Conservation (phyloP, 1,140 invertebrate genomes). For the Anastatus disparis region DNA sequence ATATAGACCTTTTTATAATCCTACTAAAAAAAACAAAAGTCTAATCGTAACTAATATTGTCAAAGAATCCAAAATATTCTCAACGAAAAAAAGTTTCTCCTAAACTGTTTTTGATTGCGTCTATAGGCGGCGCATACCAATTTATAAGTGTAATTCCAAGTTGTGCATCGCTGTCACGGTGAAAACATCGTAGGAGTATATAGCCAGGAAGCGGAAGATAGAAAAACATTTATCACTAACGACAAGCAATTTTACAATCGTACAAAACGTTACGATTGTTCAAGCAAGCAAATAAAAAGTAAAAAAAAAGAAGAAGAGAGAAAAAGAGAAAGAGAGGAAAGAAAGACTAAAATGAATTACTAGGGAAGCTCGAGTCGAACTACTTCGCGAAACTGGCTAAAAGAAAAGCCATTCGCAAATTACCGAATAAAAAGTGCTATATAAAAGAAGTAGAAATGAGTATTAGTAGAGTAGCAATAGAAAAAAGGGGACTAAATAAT, state of each 20-base stretch:
- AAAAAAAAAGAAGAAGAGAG: too few species aligned
- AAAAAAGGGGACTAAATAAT: too few species aligned
- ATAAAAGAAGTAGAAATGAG: not conserved
- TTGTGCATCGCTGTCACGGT: not conserved
- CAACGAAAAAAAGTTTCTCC: too few species aligned
- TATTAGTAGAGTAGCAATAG: not conserved
- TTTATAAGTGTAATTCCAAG: constrained; percentile 6
- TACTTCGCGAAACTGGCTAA: constrained; percentile 24
- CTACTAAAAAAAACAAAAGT: too few species aligned
- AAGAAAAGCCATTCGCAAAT: constrained; percentile 41
- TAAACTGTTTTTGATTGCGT: constrained; percentile 7
- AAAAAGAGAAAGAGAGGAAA: too few species aligned
- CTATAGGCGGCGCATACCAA: too few species aligned
- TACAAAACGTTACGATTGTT: constrained; percentile 9
- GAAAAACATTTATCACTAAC: constrained; percentile 33
- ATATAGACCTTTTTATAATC: too few species aligned
- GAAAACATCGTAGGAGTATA: too few species aligned
- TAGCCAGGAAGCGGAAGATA: too few species aligned
- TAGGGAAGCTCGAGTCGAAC: constrained; percentile 6
- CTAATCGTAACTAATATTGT: too few species aligned
- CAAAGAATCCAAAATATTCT: too few species aligned
- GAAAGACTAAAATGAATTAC: constrained; percentile 41
- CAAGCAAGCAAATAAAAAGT: too few species aligned
- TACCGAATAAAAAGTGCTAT: constrained; percentile 21
- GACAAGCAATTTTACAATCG: constrained; percentile 35